phyloP scores from a whole-genome alignment of 2,113 vertebrate genomes.

The Anoura caudifer region DNA sequence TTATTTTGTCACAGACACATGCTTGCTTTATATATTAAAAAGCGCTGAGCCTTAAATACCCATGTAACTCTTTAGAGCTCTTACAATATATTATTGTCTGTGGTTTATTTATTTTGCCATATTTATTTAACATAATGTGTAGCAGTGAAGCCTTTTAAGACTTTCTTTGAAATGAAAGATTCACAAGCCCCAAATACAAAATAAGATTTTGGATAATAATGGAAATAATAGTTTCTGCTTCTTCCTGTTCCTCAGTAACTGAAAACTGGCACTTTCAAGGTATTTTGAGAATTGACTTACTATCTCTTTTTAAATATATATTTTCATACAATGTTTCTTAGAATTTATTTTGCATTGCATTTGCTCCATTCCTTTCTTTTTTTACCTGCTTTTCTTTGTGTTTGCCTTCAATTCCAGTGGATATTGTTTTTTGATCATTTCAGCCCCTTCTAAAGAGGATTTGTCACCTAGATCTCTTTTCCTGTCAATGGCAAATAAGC shows the following conservation, averaged over 20 bases:
- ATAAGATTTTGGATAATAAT: constrained; percentile 4
- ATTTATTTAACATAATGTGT: constrained; percentile 49
- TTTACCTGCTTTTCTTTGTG: neutral
- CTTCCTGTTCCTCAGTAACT: neutral
- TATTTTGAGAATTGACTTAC: constrained; percentile 45
- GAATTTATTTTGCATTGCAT: constrained; percentile 33
- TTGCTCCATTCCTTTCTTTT: neutral
- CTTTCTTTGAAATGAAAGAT: constrained; percentile 31
- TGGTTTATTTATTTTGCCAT: constrained; percentile 28
- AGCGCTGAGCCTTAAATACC: constrained; percentile 15
- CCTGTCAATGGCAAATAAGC: constrained; percentile 50
- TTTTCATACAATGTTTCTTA: constrained; percentile 31
- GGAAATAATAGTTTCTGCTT: neutral
- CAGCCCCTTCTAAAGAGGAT: constrained; percentile 59
- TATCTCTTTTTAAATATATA: neutral
- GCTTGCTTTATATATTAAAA: constrained; percentile 56
- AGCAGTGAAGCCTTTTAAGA: neutral
- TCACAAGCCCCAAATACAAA: constrained; percentile 5
- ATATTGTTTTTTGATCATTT: constrained; percentile 71
- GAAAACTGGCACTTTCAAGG: neutral
- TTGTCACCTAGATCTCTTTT: constrained; percentile 70
- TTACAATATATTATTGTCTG: neutral
- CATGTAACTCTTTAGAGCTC: constrained; percentile 19
- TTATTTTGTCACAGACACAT: constrained; percentile 27
- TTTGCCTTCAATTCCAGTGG: constrained; percentile 65